A percentile compares a stretch with the other conserved stretches of the same genome.
These are phyloP conservation scores for Drosophila quinaria DNA, from an alignment of 2,888 invertebrate genomes.

Conservation along the genomic window DNA sequence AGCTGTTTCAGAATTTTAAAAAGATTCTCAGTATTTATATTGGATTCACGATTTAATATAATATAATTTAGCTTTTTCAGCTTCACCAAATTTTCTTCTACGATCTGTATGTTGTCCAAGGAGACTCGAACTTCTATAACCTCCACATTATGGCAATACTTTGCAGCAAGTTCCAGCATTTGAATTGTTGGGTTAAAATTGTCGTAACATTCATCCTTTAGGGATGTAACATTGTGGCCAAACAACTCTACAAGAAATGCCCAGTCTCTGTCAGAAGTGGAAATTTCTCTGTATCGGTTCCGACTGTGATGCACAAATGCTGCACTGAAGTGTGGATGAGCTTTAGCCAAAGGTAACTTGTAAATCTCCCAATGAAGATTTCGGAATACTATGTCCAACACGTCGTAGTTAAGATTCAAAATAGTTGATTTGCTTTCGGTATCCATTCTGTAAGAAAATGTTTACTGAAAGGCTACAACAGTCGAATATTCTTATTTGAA, in stretches of 20 bases:
- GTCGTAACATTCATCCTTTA: background rate
- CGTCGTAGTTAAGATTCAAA: background rate
- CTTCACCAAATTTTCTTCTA: background rate
- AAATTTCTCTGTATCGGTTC: background rate
- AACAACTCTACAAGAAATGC: background rate
- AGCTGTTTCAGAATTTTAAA: background rate
- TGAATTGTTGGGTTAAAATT: background rate
- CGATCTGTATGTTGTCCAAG: background rate
- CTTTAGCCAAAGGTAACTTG: background rate
- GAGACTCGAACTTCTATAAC: background rate
- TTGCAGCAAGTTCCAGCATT: conserved; percentile 5
- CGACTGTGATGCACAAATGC: background rate
- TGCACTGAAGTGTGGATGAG: conserved; percentile 3
- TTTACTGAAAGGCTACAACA: too few species aligned
- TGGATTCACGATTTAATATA: background rate
- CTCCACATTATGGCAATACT: conserved; percentile 2
- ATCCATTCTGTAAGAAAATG: background rate
- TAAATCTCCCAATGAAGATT: background rate
- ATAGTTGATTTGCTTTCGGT: background rate
- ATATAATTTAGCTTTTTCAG: background rate
- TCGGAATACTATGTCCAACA: background rate
- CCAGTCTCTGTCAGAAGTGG: background rate
- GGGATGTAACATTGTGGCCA: background rate
- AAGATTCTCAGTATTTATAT: background rate
- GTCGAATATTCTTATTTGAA: too few species aligned